Evolutionary conservation across 1,140 invertebrate species (phyloP).

Genomic region (Phymorhynchus buccinoides): DNA sequence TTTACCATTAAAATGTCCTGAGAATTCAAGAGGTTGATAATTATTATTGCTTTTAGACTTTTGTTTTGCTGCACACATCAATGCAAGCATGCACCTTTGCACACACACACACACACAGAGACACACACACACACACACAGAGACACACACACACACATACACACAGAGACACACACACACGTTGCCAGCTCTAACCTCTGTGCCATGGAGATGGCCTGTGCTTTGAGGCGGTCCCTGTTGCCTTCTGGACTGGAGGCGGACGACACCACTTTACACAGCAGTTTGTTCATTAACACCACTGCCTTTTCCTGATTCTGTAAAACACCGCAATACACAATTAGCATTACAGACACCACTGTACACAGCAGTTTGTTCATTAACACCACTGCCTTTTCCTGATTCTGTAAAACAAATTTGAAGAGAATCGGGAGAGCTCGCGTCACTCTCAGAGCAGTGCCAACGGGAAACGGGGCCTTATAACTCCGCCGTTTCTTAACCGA

Average conservation of each 20-base stretch:
- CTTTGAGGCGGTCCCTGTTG: conserved; percentile 78
- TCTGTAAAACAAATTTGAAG: no score
- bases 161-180: no score
- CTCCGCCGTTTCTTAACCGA: no score
- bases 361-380: conserved; percentile 86
- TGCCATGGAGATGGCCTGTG: conserved; percentile 75
- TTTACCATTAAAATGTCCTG: no score
- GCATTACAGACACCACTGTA: neutral
- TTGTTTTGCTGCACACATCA: no score
- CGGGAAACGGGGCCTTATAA: no score
- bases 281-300: conserved; percentile 83
- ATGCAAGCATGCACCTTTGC: no score
- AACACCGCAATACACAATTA: neutral
- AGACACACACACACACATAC: neutral
- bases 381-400: conserved; percentile 86
- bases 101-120: neutral
- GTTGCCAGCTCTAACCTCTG: conserved; percentile 69
- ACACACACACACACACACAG: no score
- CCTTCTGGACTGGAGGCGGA: conserved; percentile 78
- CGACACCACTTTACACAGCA: conserved; percentile 84
- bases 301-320: conserved; percentile 85
- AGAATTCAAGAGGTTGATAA: no score
- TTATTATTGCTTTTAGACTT: no score
- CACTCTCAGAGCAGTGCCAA: no score
- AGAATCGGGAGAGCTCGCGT: neutral